phyloP scores from a whole-genome alignment of 2,888 invertebrate genomes.

The Willowsia nigromaculata region DNA sequence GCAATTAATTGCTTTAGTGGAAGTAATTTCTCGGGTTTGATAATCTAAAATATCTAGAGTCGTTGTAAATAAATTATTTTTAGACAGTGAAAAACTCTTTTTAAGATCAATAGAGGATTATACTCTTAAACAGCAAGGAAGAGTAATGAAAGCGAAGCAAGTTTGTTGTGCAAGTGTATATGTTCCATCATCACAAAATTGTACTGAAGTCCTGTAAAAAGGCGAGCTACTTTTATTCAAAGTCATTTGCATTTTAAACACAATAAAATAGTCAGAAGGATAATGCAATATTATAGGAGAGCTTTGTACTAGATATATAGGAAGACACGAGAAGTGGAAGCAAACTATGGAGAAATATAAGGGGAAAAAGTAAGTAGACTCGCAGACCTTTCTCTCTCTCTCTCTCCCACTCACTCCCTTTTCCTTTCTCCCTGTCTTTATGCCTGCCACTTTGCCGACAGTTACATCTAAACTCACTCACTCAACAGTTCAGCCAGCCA shows the following conservation, averaged over 20 bases:
- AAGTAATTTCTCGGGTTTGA: too few species aligned
- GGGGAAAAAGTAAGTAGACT: slow-evolving; percentile 25
- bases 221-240: slow-evolving; percentile 44
- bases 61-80: background rate
- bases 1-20: too few species aligned
- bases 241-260: slow-evolving; percentile 66
- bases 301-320: background rate
- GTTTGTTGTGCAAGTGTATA: background rate
- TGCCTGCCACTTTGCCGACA: slow-evolving; percentile 39
- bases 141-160: background rate
- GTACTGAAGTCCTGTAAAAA: background rate
- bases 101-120: background rate
- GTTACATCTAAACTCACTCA: slow-evolving; percentile 36
- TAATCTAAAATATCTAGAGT: too few species aligned
- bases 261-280: slow-evolving; percentile 60
- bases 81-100: background rate
- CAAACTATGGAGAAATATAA: slow-evolving; percentile 18
- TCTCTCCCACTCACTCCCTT: background rate
- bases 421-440: background rate
- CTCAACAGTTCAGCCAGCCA: slow-evolving; percentile 27
- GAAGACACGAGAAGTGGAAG: background rate
- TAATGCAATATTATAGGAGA: slow-evolving; percentile 58
- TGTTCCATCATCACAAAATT: background rate
- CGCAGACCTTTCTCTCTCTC: slow-evolving; percentile 11
- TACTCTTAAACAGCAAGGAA: background rate